Evolutionary conservation across 2,797 vertebrate genomes (phyloP).

Genomic region (Xiphorhynchus erythropygius): DNA sequence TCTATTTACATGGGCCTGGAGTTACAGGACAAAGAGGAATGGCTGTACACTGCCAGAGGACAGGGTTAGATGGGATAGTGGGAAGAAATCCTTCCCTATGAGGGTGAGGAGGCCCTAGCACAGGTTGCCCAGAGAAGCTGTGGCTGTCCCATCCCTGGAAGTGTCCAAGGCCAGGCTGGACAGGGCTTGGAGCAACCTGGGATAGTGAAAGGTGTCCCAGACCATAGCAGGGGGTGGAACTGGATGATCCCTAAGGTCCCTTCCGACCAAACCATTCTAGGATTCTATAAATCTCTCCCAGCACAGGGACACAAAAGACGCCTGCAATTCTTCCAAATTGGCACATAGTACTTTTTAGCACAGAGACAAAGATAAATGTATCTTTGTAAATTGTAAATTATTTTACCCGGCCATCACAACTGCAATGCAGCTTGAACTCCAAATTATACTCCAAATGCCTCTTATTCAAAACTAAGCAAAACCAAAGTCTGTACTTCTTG

Average conservation of each 20-base stretch:
- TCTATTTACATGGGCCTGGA: background rate
- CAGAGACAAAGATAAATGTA: background rate
- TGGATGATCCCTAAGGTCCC: background rate
- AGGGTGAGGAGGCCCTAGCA: background rate
- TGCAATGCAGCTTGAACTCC: background rate
- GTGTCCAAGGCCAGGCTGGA: background rate
- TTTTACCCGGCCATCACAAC: background rate
- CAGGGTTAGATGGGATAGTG: no score
- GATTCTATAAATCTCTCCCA: background rate
- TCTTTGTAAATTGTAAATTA: accelerated
- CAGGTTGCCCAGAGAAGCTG: background rate
- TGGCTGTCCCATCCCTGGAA: background rate
- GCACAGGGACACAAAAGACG: background rate
- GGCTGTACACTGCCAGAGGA: background rate
- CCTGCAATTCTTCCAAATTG: background rate
- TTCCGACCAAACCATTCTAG: background rate
- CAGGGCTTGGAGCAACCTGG: accelerated
- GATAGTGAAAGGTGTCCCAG: background rate
- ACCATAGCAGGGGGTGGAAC: background rate
- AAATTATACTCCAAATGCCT: background rate
- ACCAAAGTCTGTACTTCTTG: background rate
- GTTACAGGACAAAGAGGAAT: background rate
- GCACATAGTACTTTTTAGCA: background rate
- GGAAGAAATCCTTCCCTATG: accelerated
- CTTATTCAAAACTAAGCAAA: background rate